Conservation (phyloP, 2,113 vertebrate species). For the Trematomus loennbergii region DNA sequence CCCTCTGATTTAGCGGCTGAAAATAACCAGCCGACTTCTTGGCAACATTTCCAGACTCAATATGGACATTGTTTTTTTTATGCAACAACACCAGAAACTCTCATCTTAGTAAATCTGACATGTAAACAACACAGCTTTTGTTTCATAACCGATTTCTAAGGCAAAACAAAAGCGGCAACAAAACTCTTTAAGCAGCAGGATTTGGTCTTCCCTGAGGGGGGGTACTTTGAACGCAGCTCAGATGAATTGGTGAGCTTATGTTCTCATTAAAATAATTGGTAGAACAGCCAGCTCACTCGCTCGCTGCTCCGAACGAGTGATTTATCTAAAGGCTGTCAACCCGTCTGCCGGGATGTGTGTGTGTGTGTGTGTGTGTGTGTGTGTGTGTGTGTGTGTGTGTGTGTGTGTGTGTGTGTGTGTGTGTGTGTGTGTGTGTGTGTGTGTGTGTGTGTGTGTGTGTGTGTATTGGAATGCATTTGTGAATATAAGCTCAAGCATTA, state of each 20-base stretch:
- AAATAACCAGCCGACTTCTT: background rate
- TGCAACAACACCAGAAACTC: slow-evolving; percentile 26
- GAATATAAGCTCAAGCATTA: too few relatives aligned
- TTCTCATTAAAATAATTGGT: slow-evolving; percentile 79
- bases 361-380: background rate
- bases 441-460: too few relatives aligned
- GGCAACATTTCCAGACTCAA: slow-evolving; percentile 6
- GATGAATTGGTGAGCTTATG: slow-evolving; percentile 73
- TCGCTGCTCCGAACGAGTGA: slow-evolving; percentile 54
- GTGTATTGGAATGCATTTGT: too few relatives aligned
- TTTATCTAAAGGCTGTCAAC: slow-evolving; percentile 70
- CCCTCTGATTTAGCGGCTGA: background rate
- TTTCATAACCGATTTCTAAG: slow-evolving; percentile 46
- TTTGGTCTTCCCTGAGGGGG: slow-evolving; percentile 70
- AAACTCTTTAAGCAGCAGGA: slow-evolving; percentile 68
- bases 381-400: too few relatives aligned
- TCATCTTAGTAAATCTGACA: slow-evolving; percentile 57
- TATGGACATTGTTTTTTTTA: slow-evolving; percentile 2
- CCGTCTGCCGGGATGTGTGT: slow-evolving; percentile 28
- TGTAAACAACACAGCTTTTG: slow-evolving; percentile 61
- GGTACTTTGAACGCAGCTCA: slow-evolving; percentile 60
- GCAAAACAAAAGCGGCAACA: slow-evolving; percentile 64
- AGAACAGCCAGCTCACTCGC: slow-evolving; percentile 58
- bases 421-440: too few relatives aligned
- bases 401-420: too few relatives aligned